phyloP scores from a whole-genome alignment of 2,797 vertebrate genomes.

The Sebastiscus albofasciatus region DNA sequence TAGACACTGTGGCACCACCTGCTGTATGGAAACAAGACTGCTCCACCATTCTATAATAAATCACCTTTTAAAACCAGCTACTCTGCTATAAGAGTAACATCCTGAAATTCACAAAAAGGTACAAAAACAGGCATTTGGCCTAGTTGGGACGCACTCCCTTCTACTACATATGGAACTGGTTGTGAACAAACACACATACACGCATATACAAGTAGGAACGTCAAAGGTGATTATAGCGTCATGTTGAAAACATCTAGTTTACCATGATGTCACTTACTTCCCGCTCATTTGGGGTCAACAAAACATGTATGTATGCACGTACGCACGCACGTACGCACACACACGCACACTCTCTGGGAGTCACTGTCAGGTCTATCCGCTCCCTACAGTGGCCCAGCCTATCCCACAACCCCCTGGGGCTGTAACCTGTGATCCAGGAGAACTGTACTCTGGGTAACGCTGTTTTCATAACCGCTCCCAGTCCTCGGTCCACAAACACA shows the following conservation, averaged over 20 bases:
- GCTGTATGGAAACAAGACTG: constrained; percentile 30
- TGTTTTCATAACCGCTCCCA: constrained; percentile 77
- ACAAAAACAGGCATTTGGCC: not conserved
- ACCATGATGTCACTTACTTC: constrained; percentile 42
- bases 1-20: constrained; percentile 48
- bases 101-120: not conserved
- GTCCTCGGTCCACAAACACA: constrained; percentile 67
- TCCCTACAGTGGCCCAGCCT: constrained; percentile 53
- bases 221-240: constrained; percentile 16
- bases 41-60: not conserved
- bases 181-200: not conserved
- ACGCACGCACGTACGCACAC: constrained; percentile 10
- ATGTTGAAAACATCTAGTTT: constrained; percentile 51
- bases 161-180: constrained; percentile 1
- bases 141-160: not conserved
- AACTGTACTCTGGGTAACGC: constrained; percentile 61
- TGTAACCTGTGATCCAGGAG: constrained; percentile 68
- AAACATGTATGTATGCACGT: not conserved
- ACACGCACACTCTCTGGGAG: constrained; percentile 21
- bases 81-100: not conserved
- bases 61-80: not conserved
- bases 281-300: constrained; percentile 25
- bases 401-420: constrained; percentile 59
- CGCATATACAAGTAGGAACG: not conserved
- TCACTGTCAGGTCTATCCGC: constrained; percentile 45